phyloP scores from a whole-genome alignment of 2,113 vertebrate genomes.

The Gymnobelideus leadbeateri region DNA sequence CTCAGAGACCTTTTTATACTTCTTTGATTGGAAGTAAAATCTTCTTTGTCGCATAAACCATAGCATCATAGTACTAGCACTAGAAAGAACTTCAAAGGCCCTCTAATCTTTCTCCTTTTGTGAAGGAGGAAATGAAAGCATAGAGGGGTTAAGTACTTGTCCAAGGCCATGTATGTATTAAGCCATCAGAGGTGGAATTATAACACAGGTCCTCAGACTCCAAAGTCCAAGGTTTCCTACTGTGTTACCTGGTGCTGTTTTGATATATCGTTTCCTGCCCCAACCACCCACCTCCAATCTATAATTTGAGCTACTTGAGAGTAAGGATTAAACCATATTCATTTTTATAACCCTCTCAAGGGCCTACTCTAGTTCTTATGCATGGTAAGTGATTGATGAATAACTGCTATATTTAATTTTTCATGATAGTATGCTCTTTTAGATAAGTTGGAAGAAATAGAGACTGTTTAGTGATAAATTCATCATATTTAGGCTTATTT shows the following conservation, averaged over 20 bases:
- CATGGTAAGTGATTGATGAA: not conserved
- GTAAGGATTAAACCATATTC: too few species aligned
- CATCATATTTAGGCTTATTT: not conserved
- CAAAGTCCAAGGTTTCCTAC: too few species aligned
- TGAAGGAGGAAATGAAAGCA: too few species aligned
- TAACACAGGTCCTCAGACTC: too few species aligned
- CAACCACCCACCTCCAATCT: not conserved
- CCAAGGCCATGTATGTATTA: too few species aligned
- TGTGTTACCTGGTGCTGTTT: not conserved
- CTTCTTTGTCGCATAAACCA: not conserved
- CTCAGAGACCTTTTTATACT: not conserved
- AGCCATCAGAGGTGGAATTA: not conserved
- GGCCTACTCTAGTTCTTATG: too few species aligned
- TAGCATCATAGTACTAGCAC: not conserved
- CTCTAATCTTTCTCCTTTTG: too few species aligned
- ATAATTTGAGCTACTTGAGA: not conserved
- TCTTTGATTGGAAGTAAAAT: not conserved
- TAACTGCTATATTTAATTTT: not conserved
- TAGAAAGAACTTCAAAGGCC: too few species aligned
- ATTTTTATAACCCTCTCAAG: too few species aligned
- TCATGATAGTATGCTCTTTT: not conserved
- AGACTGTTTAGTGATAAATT: not conserved
- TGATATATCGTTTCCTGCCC: not conserved
- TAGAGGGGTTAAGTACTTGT: too few species aligned
- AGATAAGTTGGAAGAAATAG: not conserved